Percentiles rank a stretch among this genome's conserved stretches.
These are phyloP conservation scores for Melipona bicolor DNA, from an alignment of 2,888 invertebrate species.

Conservation along the genomic window DNA sequence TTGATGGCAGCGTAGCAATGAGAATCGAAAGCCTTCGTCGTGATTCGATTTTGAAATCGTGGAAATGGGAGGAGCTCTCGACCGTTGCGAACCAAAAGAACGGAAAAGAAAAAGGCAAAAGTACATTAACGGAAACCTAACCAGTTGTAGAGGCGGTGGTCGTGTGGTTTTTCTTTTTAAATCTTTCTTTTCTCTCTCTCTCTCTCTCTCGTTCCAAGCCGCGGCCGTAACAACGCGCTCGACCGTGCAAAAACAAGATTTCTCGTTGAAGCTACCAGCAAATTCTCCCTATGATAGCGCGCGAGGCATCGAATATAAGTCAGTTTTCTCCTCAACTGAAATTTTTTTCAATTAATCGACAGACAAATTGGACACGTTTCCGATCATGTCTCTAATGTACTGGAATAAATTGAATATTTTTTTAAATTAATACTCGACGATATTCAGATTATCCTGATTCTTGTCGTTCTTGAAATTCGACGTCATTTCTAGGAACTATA, in stretches of 20 bases:
- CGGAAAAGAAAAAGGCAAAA: background rate
- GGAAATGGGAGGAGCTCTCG: background rate
- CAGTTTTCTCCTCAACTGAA: background rate
- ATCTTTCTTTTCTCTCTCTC: background rate
- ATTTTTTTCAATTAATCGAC: background rate
- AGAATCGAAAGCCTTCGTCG: background rate
- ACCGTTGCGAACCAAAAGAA: background rate
- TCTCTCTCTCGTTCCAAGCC: background rate
- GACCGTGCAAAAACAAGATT: background rate
- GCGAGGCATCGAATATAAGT: background rate
- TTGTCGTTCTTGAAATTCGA: too few relatives aligned
- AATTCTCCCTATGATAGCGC: background rate
- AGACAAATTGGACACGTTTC: too few relatives aligned
- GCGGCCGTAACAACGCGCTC: background rate
- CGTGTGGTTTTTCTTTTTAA: background rate
- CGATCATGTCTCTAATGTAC: too few relatives aligned
- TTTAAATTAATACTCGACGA: too few relatives aligned
- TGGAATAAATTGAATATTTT: too few relatives aligned
- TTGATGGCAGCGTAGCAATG: background rate
- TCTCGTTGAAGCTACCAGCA: background rate
- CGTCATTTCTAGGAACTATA: too few relatives aligned
- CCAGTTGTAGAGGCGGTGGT: background rate
- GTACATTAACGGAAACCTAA: slow-evolving; percentile 3
- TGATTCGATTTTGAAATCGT: background rate
- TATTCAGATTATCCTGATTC: too few relatives aligned